Base-by-base conservation (phyloP, 2,888 invertebrate species). In the Taphrorychus bicolor region DNA sequence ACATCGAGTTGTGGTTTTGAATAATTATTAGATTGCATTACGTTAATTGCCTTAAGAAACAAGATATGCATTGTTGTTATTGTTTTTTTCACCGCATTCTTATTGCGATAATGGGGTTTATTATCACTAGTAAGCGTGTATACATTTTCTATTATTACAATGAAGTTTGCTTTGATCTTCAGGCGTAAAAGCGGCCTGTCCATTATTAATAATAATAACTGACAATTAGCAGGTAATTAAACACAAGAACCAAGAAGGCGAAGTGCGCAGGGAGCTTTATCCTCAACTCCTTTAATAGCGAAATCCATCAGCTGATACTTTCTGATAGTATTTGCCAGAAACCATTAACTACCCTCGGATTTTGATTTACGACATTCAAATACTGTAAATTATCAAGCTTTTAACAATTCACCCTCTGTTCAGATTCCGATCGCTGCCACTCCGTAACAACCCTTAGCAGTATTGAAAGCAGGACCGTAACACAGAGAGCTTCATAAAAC, bases 381-480 rank as follows among this genome's bases (percentile, higher is more conserved):
- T 77, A 75, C 75, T 75, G 73, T 75, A 76, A 77, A 78, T 78
- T 77, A 77, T 74, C 76, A 74, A 77, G 76, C 79, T 79, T 78
- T 79, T 78, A 79, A 79, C 78, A 77, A 78, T 78, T 78, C 79
- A 76, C 76, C 77, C 77, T 76, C 74, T 69, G 71, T 71, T 66
- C 54, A 57, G 52, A 57, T 66, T 66, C 71, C 73, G 76, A 76
- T 75, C 66, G 60, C 54, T 66, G 42, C 54, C 49, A 51, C 52
- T 60, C 40, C 52, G 52, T 24, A 45, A 40, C 32, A 54, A 59
- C 59, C 40, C 62, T 56, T 41, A 16, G 18, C 5, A 14, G 18
- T 21, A 11, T n/a, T 18, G 21, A 14, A 18, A 60, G 53, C 58
- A 49, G 61, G 45, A 4, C 48, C 59, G 63, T 57, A 64, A 24